Percentiles rank a stretch among this genome's conserved stretches.
Conservation (phyloP, 2,797 vertebrate genomes). For the Eulemur coronatus region DNA sequence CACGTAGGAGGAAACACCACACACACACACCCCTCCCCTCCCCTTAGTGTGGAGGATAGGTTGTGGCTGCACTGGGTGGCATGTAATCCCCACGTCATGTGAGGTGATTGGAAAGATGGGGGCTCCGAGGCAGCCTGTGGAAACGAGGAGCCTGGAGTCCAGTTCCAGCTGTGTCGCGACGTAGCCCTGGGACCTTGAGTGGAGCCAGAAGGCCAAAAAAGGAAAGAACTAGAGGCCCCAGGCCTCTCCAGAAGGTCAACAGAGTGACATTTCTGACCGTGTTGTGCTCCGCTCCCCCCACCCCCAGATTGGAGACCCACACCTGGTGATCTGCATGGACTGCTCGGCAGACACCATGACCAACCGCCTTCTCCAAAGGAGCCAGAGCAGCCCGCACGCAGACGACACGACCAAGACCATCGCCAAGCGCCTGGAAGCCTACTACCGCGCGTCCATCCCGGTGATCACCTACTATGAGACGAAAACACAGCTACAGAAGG, state of each 20-base stretch:
- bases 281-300: background rate
- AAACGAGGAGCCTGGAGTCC: background rate
- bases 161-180: rapidly evolving
- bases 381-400: slow-evolving; percentile 49
- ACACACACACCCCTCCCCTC: background rate
- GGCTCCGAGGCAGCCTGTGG: too few relatives aligned
- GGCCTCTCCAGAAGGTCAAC: background rate
- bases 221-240: background rate
- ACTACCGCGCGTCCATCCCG: slow-evolving; percentile 83
- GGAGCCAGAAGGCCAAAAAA: background rate
- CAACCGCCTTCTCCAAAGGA: slow-evolving; percentile 83
- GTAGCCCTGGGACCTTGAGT: background rate
- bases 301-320: slow-evolving; percentile 90
- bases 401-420: slow-evolving; percentile 71
- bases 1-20: background rate
- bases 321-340: slow-evolving; percentile 90
- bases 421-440: slow-evolving; percentile 85
- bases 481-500: slow-evolving; percentile 89
- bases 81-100: rapidly evolving
- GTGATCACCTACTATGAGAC: slow-evolving; percentile 89
- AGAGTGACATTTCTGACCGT: background rate
- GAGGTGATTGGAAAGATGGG: background rate
- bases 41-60: background rate
- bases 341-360: slow-evolving; percentile 92
- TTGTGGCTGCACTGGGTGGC: too few relatives aligned